Base-by-base conservation (phyloP, 2,888 invertebrate species). In the Laspeyria flexula region DNA sequence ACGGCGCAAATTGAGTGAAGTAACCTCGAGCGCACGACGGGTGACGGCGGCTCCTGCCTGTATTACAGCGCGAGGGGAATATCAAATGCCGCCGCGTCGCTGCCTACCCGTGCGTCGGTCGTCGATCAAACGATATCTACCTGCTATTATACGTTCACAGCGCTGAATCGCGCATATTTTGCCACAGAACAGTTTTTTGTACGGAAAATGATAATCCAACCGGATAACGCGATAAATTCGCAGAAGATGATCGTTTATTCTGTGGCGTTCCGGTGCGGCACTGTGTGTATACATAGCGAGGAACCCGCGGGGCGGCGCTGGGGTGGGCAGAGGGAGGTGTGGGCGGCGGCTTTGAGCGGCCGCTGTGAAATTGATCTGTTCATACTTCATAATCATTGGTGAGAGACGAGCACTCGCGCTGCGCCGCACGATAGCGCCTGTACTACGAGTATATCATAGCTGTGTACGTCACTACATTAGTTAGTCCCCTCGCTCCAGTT, bases 1-100 rank as follows among this genome's bases (percentile, higher is more conserved):
- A 88, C 86, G 63, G 79, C 71, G 78, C 84, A 90, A 90, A 90
- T 90, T 89, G 86, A 90, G 89, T 89, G 88, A 82, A 84, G 76
- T 73, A 48, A 63, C 76, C 73, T 69, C 65, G 50, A 54, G 49
- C 67, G 25, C n/a, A n/a, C n/a, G n/a, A n/a, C n/a, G n/a, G n/a
- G n/a, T 66, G 13, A 43, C 67, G 46, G 46, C 52, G 45, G 44
- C 39, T 47, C 51, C 57, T 41, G 55, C 65, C 53, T 21, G 15
- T 57, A 60, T 67, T 58, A 65, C 48, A 44, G 65, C 56, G 51
- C 41, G 59, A 48, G 59, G 55, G 59, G 53, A 51, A 55, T 54
- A 62, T 65, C 43, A 62, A 65, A 71, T 48, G 47, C 57, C 49
- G 41, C 64, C 4, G 25, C 18, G 3, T 5, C 18, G 18, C 18